phyloP scores from a whole-genome alignment of 2,888 invertebrate genomes.

The Gymnosoma rotundatum region DNA sequence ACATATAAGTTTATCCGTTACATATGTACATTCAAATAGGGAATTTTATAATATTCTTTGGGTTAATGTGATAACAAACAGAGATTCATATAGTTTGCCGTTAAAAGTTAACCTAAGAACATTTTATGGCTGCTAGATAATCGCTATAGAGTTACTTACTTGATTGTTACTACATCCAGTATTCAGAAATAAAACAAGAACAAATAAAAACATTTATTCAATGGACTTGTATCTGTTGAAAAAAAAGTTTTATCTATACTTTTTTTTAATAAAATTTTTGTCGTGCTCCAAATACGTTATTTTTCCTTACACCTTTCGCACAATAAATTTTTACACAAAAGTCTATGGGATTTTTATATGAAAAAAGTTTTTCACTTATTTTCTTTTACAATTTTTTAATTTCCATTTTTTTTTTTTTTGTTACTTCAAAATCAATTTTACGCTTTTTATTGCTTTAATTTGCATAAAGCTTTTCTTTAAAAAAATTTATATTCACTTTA shows the following conservation, averaged over 20 bases:
- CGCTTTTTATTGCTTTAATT: slow-evolving; percentile 45
- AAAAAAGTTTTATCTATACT: slow-evolving; percentile 41
- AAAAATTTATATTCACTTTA: slow-evolving; percentile 16
- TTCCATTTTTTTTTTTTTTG: slow-evolving; percentile 18
- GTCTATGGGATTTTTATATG: slow-evolving; percentile 33
- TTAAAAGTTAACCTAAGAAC: slow-evolving; percentile 46
- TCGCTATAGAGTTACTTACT: slow-evolving; percentile 61
- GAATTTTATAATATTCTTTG: slow-evolving; percentile 4
- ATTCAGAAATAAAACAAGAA: background rate
- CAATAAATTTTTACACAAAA: slow-evolving; percentile 62
- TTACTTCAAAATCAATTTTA: slow-evolving; percentile 31
- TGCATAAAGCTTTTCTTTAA: slow-evolving; percentile 27
- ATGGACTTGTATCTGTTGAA: slow-evolving; percentile 31
- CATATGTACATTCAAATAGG: slow-evolving; percentile 1
- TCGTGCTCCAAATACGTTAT: slow-evolving; percentile 11
- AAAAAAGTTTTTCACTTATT: slow-evolving; percentile 44
- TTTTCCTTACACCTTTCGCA: slow-evolving; percentile 37
- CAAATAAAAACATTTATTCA: slow-evolving; percentile 35
- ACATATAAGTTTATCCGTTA: background rate
- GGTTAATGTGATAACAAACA: slow-evolving; percentile 20
- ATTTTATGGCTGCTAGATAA: slow-evolving; percentile 58
- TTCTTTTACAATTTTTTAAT: slow-evolving; percentile 27
- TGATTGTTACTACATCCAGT: slow-evolving; percentile 44
- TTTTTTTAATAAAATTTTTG: slow-evolving; percentile 30
- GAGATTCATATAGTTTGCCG: slow-evolving; percentile 6